Percentiles rank a stretch among this genome's conserved stretches.
These are phyloP conservation scores for Heliconius eleuchia DNA, from an alignment of 1,140 invertebrate species.

Conservation along the genomic window DNA sequence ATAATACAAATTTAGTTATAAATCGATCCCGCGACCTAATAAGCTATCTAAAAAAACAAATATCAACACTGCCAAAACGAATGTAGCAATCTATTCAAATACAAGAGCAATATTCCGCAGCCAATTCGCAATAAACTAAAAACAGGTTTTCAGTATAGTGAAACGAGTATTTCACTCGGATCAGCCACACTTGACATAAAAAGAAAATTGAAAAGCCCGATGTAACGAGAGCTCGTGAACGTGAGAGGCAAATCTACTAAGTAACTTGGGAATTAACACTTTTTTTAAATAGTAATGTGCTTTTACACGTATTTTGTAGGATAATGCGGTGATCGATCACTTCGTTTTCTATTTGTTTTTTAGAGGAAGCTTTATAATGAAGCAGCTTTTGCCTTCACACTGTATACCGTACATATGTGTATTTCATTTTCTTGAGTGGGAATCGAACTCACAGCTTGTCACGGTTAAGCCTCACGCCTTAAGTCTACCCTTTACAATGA, in stretches of 20 bases:
- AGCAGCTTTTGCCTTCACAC: too few species aligned
- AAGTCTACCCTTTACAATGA: too few species aligned
- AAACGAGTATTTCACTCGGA: background rate
- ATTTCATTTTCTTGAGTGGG: too few species aligned
- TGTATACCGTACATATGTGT: too few species aligned
- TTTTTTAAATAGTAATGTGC: background rate
- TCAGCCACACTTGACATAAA: conserved; percentile 26
- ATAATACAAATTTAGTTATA: too few species aligned
- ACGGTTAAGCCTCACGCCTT: too few species aligned
- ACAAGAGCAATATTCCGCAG: background rate
- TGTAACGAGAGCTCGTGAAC: conserved; percentile 15
- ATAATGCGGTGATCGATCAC: too few species aligned
- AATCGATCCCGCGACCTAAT: too few species aligned
- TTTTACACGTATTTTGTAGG: background rate
- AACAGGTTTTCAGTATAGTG: background rate
- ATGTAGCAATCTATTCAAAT: background rate
- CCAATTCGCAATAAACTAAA: conserved; percentile 9
- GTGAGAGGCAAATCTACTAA: background rate
- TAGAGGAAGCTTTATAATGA: too few species aligned
- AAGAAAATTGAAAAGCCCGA: conserved; percentile 28
- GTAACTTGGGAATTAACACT: background rate
- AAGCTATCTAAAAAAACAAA: too few species aligned
- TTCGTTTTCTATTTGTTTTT: too few species aligned
- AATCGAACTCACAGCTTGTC: too few species aligned
- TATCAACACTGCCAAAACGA: background rate